A percentile compares a stretch with the other conserved stretches of the same genome.
Conservation (phyloP, 1,140 invertebrate species). For the Drosophila santomea region DNA sequence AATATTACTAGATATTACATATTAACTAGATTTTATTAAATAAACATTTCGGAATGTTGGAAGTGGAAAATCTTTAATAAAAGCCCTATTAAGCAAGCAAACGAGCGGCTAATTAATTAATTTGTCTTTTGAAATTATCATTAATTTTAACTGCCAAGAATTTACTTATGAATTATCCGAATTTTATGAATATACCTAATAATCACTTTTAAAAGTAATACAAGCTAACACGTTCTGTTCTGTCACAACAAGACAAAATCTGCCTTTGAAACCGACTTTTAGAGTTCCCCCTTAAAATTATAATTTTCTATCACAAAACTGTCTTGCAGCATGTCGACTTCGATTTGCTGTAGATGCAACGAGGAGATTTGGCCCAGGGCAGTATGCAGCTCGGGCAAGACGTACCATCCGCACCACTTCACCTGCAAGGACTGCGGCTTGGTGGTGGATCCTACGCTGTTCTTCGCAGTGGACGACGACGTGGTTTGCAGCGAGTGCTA, state of each 20-base stretch:
- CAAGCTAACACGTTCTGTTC: too few species aligned
- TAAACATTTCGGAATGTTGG: too few species aligned
- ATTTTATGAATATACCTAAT: too few species aligned
- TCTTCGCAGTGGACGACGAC: constrained; percentile 24
- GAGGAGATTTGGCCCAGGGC: constrained; percentile 5
- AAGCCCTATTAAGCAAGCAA: too few species aligned
- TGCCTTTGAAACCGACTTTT: neutral
- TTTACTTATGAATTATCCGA: too few species aligned
- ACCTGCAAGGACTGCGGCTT: constrained; percentile 31
- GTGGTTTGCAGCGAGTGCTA: constrained; percentile 42
- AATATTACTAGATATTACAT: too few species aligned
- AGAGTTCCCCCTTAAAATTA: neutral
- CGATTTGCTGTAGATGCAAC: constrained; percentile 51
- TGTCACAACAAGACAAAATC: neutral
- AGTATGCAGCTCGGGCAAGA: constrained; percentile 30
- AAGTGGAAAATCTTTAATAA: too few species aligned
- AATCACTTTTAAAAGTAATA: too few species aligned
- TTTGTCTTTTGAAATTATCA: too few species aligned
- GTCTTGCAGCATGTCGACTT: constrained; percentile 7
- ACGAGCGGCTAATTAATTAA: too few species aligned
- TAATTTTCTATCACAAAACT: neutral
- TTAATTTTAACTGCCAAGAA: too few species aligned
- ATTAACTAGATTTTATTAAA: too few species aligned
- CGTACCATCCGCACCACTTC: constrained; percentile 52
- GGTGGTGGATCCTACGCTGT: constrained; percentile 12